phyloP scores from a whole-genome alignment of 2,888 invertebrate species.

The Eudemis profundana region DNA sequence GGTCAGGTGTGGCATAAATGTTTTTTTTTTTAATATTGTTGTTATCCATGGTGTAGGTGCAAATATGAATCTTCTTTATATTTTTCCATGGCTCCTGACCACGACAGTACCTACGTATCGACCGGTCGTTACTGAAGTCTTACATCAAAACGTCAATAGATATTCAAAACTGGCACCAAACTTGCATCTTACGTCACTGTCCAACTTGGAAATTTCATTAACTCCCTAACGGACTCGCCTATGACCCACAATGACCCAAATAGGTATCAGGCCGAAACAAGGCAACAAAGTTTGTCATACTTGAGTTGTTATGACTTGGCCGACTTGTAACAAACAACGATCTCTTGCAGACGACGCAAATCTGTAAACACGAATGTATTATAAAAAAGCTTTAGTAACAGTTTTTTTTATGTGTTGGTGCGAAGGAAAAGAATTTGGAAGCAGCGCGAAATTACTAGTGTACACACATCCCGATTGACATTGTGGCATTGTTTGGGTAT shows the following conservation, averaged over 20 bases:
- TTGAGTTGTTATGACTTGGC: conserved; percentile 28
- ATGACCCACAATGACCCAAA: conserved; percentile 29
- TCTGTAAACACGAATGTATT: not conserved
- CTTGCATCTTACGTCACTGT: conserved; percentile 17
- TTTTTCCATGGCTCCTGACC: too few species aligned
- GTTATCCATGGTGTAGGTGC: too few species aligned
- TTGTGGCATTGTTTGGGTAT: too few species aligned
- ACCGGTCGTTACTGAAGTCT: too few species aligned
- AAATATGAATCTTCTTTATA: too few species aligned
- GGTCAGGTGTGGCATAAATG: too few species aligned
- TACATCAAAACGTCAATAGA: conserved; percentile 10
- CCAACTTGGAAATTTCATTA: conserved; percentile 14
- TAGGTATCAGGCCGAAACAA: conserved; percentile 17
- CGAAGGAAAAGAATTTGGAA: too few species aligned
- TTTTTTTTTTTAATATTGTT: too few species aligned
- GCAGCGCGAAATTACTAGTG: too few species aligned
- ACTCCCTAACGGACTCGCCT: conserved; percentile 15
- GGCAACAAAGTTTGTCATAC: conserved; percentile 18
- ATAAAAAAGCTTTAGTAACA: not conserved
- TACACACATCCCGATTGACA: too few species aligned
- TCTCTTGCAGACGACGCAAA: not conserved
- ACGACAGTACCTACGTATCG: too few species aligned
- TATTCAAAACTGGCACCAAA: conserved; percentile 7
- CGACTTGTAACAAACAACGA: conserved; percentile 3
- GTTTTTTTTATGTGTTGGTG: not conserved